phyloP scores from a whole-genome alignment of 2,797 vertebrate species.

The Tenualosa ilisha region DNA sequence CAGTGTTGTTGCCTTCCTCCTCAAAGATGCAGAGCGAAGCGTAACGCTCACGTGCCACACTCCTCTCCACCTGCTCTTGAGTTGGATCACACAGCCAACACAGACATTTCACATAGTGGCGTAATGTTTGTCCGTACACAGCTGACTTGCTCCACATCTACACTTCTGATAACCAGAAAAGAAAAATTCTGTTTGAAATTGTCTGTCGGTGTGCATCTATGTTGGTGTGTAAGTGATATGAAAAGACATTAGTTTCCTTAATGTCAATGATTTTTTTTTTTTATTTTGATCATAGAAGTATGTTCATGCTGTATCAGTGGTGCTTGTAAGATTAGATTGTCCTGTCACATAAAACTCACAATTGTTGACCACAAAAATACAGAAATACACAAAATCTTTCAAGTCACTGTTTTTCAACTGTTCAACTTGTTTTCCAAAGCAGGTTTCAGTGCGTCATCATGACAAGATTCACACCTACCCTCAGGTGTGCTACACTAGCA shows the following conservation, averaged over 20 bases:
- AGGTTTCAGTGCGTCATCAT: not conserved
- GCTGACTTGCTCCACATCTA: not conserved
- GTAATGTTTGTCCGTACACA: not conserved
- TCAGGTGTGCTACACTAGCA: not conserved
- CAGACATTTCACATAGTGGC: not conserved
- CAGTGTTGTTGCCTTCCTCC: not conserved
- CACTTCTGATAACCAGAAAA: not conserved
- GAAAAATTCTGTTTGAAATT: too few relatives aligned
- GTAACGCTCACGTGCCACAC: not conserved
- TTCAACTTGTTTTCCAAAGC: not conserved
- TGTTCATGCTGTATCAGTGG: not conserved
- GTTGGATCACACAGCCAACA: not conserved
- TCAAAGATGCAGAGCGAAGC: not conserved
- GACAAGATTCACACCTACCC: not conserved
- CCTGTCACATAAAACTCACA: not conserved
- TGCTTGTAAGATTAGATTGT: not conserved
- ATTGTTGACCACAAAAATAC: not conserved
- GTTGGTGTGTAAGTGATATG: too few relatives aligned
- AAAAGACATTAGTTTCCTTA: not conserved
- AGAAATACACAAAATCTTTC: not conserved
- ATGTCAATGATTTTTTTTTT: not conserved
- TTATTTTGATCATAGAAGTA: not conserved
- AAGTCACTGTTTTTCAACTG: not conserved
- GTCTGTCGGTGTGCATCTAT: too few relatives aligned
- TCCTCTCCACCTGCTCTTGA: not conserved